Evolutionary conservation across 2,888 invertebrate genomes (phyloP).

Genomic region (Apantesis nais): DNA sequence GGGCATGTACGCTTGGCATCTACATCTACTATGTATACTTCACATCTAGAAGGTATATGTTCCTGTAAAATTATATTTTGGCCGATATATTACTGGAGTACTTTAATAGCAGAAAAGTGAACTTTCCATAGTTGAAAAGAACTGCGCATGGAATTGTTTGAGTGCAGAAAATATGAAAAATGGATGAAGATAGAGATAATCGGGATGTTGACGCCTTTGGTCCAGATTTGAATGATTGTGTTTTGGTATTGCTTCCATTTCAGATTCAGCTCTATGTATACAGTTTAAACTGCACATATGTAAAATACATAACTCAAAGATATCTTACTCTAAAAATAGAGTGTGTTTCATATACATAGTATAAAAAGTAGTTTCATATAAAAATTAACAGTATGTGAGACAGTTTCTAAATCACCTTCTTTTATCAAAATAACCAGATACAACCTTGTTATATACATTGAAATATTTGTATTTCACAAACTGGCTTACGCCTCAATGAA

Average conservation of each 20-base stretch:
- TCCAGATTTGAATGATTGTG: too few relatives aligned
- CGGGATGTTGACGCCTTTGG: neutral
- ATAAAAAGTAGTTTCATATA: too few relatives aligned
- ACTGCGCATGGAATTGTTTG: neutral
- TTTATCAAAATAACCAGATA: neutral
- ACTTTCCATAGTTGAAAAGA: conserved; percentile 29
- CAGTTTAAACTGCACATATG: too few relatives aligned
- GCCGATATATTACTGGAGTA: conserved; percentile 25
- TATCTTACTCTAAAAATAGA: too few relatives aligned
- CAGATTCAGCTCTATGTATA: too few relatives aligned
- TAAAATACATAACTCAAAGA: too few relatives aligned
- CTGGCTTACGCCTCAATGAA: neutral
- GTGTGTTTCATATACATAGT: too few relatives aligned
- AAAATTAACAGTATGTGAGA: neutral
- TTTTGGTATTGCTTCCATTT: too few relatives aligned
- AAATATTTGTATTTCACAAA: conserved; percentile 1
- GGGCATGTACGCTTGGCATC: neutral
- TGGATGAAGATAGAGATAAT: neutral
- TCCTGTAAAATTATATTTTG: conserved; percentile 15
- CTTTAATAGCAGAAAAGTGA: conserved; percentile 38
- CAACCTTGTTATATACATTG: conserved; percentile 4
- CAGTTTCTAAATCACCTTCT: neutral
- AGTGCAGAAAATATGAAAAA: conserved; percentile 4
- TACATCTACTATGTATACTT: neutral
- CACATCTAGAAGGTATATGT: conserved; percentile 9